Evolutionary conservation across 2,113 vertebrate species (phyloP), one percentile per base, ranked within the genome.

Genomic region (Aplodontia rufa): DNA sequence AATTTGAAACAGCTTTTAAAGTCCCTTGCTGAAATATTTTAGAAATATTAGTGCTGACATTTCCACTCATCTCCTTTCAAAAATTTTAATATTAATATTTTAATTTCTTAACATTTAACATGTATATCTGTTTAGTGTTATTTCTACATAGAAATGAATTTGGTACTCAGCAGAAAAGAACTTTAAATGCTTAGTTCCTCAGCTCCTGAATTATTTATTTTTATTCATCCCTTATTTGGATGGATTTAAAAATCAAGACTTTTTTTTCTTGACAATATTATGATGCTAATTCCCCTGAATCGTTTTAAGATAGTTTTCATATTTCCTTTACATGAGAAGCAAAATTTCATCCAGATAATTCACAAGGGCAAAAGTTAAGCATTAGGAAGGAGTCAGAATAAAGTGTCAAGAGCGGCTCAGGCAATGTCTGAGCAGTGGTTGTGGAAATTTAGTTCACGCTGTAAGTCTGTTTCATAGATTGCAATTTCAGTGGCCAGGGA

Each of bases 121-220:
- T 60, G 17, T 60, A 53, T 64, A 87, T 89, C 51, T 78, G 35
- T 72, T 91, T 66, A 20, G 7, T 69, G 80, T 68, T 58, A 79
- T n/a, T 91, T 84, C 37, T 60, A 42, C 22, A 84, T 2, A 83
- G 24, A 58, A 95, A 83, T 83, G 8, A 30, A 88, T 37, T 84
- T 40, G 45, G 8, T 68, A 32, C 26, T n/a, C 20, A 47, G 49
- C 20, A 78, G 40, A 75, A 75, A 88, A 53, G 13, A 74, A 30
- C 9, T 85, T 93, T 76, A 26, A 32, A 45, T 74, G 11, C 10
- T 79, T 19, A 64, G 45, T 64, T 62, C 76, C 40, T 58, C 28
- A 40, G 9, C 14, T 74, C 37, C 58, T 69, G 17, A 80, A 80
- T 95, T 47, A 92, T 84, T 94, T 80, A 74, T 74, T 85, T 95